Base-by-base conservation (phyloP, 2,888 invertebrate genomes). In the Trissolcus japonicus region DNA sequence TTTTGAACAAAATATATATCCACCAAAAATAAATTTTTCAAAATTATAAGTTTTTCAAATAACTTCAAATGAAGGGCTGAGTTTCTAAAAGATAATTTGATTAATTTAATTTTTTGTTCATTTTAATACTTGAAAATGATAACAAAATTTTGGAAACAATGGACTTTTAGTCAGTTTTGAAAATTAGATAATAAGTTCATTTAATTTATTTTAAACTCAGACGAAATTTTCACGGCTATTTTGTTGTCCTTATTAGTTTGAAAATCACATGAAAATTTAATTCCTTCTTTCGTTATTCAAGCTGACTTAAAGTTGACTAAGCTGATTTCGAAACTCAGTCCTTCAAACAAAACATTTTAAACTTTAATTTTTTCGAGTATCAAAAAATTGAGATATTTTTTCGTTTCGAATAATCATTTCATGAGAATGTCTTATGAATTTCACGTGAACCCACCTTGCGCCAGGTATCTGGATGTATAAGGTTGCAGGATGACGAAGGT, bases 401-500 rank as follows among this genome's bases (percentile, higher is more conserved):
- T 46, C 14, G 7, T 46, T 46, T 46, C 11, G 46, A 16, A 46
- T 16, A 46, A 16, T 46, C 14, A 46, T 59, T 46, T 46, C 35
- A 16, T 14, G 17, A 17, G 41, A 25, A 29, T 29, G 57, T 66
- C 59, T 60, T 55, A 25, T 21, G 19, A 19, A 16, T 48, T 50
- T 43, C 40, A 21, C 41, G 25, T 19, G 59, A 25, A 65, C 57
- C 35, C 16, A 40, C 16, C 3, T 35, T 3, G 53, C 6, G 16
- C 35, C 51, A 65, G 56, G 56, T 72, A 61, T 71, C 40, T 41
- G 14, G 40, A 59, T 65, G 69, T 71, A 61, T 66, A 76, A 72
- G 71, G 56, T 56, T 67, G 65, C 57, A 69, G 69, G 63, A 76
- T 76, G 71, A 66, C 48, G 66, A 63, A 67, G 55, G 67, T 55